Conservation (phyloP, 1,140 invertebrate genomes). For the Trissolcus basalis region DNA sequence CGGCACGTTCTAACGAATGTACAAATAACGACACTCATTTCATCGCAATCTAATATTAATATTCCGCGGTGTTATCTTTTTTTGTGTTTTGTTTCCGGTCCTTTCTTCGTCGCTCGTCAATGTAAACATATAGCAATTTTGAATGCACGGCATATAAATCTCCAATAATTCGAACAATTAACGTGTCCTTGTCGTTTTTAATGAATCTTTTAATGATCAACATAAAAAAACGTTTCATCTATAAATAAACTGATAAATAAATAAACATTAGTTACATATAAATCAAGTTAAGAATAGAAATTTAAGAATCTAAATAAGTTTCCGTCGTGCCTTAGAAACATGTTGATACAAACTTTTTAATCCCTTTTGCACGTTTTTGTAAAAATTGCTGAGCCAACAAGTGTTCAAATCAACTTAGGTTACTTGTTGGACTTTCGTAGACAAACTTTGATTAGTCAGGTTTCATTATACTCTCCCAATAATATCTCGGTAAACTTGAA, state of each 20-base stretch:
- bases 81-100: constrained; percentile 8
- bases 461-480: constrained; percentile 18
- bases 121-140: constrained; percentile 41
- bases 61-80: constrained; percentile 26
- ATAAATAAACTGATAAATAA: background rate
- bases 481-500: constrained; percentile 23
- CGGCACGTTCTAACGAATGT: constrained; percentile 57
- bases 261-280: no score
- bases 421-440: constrained; percentile 9
- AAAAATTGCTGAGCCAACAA: constrained; percentile 17
- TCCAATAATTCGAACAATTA: constrained; percentile 37
- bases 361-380: no score
- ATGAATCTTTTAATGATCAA: constrained; percentile 24
- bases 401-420: constrained; percentile 17
- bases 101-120: constrained; percentile 38
- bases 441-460: constrained; percentile 25
- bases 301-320: no score
- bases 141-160: constrained; percentile 46
- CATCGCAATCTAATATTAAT: constrained; percentile 57
- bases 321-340: no score
- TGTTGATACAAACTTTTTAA: no score
- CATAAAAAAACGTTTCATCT: background rate
- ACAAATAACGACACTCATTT: constrained; percentile 56
- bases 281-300: no score
- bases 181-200: constrained; percentile 14